These are phyloP conservation scores for Aythya baeri DNA, from an alignment of 2,113 vertebrate species.

Conservation along the genomic window DNA sequence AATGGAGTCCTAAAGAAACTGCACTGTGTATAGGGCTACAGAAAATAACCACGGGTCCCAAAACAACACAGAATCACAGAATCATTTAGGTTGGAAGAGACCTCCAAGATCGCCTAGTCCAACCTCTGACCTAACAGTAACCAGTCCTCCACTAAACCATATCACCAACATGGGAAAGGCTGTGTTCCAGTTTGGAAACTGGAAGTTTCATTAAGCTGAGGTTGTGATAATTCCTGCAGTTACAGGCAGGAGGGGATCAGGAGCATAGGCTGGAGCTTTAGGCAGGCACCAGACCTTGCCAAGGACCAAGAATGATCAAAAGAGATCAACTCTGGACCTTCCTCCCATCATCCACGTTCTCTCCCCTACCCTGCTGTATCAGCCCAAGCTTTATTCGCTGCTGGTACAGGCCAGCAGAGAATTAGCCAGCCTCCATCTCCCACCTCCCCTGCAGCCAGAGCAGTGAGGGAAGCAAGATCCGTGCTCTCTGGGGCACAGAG, in stretches of 20 bases:
- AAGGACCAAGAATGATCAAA: neutral
- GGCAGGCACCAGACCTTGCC: neutral
- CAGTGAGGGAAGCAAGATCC: neutral
- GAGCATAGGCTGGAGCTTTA: neutral
- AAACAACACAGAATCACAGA: too few relatives aligned
- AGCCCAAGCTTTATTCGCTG: neutral
- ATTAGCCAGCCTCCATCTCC: neutral
- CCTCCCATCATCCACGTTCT: neutral
- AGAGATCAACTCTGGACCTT: neutral
- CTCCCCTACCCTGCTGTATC: neutral
- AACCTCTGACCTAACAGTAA: too few relatives aligned
- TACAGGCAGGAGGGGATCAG: neutral
- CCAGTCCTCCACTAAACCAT: too few relatives aligned
- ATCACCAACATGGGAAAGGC: too few relatives aligned
- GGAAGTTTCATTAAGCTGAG: neutral
- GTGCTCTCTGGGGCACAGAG: neutral
- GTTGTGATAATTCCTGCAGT: rapidly evolving
- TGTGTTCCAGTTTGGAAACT: rapidly evolving
- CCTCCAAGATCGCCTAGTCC: too few relatives aligned
- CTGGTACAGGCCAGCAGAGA: neutral
- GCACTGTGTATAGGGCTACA: rapidly evolving
- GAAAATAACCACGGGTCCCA: neutral
- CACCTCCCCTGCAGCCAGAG: neutral
- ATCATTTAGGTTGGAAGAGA: too few relatives aligned
- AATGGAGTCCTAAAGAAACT: neutral